Conservation (phyloP, 2,888 invertebrate species). For the Latrodectus hesperus region DNA sequence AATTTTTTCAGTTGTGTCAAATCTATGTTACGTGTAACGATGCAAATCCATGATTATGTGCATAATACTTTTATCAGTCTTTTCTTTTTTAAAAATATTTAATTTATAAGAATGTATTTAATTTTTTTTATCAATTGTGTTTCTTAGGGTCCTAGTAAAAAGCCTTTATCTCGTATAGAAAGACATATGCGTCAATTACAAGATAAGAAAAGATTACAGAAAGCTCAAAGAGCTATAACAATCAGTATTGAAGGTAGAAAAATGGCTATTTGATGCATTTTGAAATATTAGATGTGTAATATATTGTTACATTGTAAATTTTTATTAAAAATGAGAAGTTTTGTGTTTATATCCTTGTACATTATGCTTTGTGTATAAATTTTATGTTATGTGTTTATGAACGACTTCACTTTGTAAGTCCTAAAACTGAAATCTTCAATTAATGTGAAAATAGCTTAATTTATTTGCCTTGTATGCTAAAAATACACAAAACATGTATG, state of each 20-base stretch:
- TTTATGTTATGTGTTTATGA: too few species aligned
- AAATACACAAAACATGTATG: too few species aligned
- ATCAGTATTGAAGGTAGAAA: slow-evolving; percentile 97
- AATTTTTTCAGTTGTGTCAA: too few species aligned
- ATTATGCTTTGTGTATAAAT: not conserved
- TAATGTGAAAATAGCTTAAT: too few species aligned
- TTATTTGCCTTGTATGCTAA: too few species aligned
- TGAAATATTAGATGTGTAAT: not conserved
- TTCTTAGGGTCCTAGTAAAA: slow-evolving; percentile 78
- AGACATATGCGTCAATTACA: slow-evolving; percentile 93
- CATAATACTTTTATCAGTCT: not conserved
- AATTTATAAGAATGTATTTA: not conserved
- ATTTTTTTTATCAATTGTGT: not conserved
- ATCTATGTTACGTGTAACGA: too few species aligned
- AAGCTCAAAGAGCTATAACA: slow-evolving; percentile 88
- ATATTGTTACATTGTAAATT: slow-evolving; percentile 16
- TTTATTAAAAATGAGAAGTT: not conserved
- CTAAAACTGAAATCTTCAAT: too few species aligned
- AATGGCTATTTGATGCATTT: slow-evolving; percentile 85
- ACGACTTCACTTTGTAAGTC: too few species aligned
- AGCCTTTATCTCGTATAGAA: slow-evolving; percentile 91
- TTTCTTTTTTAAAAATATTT: not conserved
- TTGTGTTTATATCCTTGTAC: not conserved
- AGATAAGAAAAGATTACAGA: slow-evolving; percentile 87
- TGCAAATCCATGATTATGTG: too few species aligned